phyloP scores from a whole-genome alignment of 1,140 invertebrate species.

The Cyrtorhinus lividipennis region DNA sequence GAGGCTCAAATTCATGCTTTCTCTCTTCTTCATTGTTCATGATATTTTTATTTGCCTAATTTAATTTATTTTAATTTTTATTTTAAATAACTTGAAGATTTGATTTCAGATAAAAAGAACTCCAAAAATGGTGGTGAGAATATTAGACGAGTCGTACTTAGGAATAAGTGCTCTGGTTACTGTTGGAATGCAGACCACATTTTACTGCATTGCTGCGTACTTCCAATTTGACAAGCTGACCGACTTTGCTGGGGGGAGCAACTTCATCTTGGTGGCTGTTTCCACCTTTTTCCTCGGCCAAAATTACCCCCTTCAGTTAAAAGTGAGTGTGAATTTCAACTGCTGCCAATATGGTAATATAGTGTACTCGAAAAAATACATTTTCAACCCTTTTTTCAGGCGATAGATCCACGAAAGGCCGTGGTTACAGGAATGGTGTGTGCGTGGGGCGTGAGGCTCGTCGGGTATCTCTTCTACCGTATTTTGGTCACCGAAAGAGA shows the following conservation, averaged over 20 bases:
- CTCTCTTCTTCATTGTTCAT: no score
- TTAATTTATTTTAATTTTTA: no score
- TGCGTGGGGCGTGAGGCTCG: slow-evolving; percentile 69
- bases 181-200: slow-evolving; percentile 70
- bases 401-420: slow-evolving; percentile 68
- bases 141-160: slow-evolving; percentile 73
- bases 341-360: no score
- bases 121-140: slow-evolving; percentile 42
- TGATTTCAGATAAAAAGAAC: background rate
- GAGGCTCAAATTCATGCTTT: no score
- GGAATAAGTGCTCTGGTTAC: slow-evolving; percentile 78
- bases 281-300: slow-evolving; percentile 74
- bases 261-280: slow-evolving; percentile 76
- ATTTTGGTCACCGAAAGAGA: slow-evolving; percentile 80
- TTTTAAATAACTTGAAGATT: background rate
- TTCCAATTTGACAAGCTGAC: slow-evolving; percentile 81
- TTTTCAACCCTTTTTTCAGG: slow-evolving; percentile 33
- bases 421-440: slow-evolving; percentile 76
- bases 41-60: no score
- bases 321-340: background rate
- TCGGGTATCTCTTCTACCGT: slow-evolving; percentile 71
- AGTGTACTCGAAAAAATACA: background rate
- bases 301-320: slow-evolving; percentile 10
- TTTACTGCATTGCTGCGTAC: slow-evolving; percentile 69
- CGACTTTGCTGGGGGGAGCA: slow-evolving; percentile 81